Percentiles rank a stretch among this genome's conserved stretches.
Conservation (phyloP, 1,140 invertebrate genomes). For the Pogonus chalceus region DNA sequence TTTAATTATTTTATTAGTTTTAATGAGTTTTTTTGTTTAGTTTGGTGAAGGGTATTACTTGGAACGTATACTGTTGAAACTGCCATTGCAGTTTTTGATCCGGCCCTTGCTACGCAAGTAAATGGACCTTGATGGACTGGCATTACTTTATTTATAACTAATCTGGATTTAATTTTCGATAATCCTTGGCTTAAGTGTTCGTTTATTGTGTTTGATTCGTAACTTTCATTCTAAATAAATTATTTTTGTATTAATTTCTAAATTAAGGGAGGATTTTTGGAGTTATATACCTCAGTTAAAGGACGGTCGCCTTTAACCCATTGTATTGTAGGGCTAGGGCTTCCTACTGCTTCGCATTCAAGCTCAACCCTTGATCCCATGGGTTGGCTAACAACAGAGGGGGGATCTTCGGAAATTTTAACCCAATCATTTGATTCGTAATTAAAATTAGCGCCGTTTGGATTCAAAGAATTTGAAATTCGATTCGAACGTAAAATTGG, state of each 20-base stretch:
- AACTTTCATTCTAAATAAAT: slow-evolving; percentile 28
- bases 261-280: background rate
- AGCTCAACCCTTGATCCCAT: slow-evolving; percentile 46
- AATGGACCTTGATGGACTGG: slow-evolving; percentile 50
- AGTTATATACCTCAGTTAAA: slow-evolving; percentile 44
- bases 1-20: too few species aligned
- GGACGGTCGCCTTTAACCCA: slow-evolving; percentile 54
- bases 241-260: background rate
- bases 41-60: too few species aligned
- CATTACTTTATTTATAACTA: slow-evolving; percentile 51
- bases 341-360: slow-evolving; percentile 55
- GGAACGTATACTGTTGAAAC: slow-evolving; percentile 41
- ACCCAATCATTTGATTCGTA: slow-evolving; percentile 36
- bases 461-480: background rate
- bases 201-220: slow-evolving; percentile 42
- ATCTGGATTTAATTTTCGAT: slow-evolving; percentile 50
- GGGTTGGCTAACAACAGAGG: slow-evolving; percentile 30
- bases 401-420: slow-evolving; percentile 38
- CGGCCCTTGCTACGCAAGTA: slow-evolving; percentile 61
- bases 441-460: slow-evolving; percentile 16
- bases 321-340: slow-evolving; percentile 54
- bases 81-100: slow-evolving; percentile 42
- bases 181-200: slow-evolving; percentile 42
- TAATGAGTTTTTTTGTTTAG: too few species aligned
- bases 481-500: background rate